Percentiles rank a stretch among this genome's conserved stretches.
Conservation (phyloP, 2,113 vertebrate species). For the Pseudorhombus dupliciocellatus region DNA sequence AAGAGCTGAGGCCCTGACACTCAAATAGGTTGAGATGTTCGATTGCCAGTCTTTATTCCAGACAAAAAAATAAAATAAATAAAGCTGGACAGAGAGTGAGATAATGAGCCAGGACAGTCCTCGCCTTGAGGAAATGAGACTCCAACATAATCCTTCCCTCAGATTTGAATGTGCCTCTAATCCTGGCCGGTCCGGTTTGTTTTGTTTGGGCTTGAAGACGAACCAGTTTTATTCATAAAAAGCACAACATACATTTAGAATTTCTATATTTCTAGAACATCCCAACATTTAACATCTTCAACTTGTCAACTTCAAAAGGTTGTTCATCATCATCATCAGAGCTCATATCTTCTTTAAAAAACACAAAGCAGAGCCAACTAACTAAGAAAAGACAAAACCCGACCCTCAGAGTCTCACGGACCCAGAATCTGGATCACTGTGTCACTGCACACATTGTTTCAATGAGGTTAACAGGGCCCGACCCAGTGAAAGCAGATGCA, state of each 20-base stretch:
- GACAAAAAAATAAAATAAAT: not conserved
- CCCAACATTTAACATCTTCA: not conserved
- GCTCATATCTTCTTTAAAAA: not conserved
- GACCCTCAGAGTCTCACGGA: constrained; percentile 21
- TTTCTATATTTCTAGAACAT: not conserved
- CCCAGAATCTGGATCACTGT: constrained; percentile 40
- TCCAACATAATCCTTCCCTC: not conserved
- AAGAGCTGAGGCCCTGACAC: constrained; percentile 34
- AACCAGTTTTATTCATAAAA: not conserved
- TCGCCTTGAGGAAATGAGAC: constrained; percentile 2
- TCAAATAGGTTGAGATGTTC: constrained; percentile 18
- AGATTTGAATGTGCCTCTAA: not conserved
- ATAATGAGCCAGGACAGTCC: not conserved
- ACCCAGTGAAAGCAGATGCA: constrained; percentile 27
- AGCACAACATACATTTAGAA: not conserved
- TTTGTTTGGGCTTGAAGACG: constrained; percentile 5
- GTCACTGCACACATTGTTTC: constrained; percentile 44
- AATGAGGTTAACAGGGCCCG: constrained; percentile 29
- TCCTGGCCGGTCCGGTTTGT: constrained; percentile 10
- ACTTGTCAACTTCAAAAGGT: not conserved
- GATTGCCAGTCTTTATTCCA: constrained; percentile 28
- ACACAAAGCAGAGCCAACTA: not conserved
- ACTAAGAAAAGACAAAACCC: not conserved
- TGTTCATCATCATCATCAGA: constrained; percentile 1
- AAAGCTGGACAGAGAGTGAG: not conserved